Evolutionary conservation across 2,888 invertebrate species (phyloP).

Genomic region (Eilema caniola): DNA sequence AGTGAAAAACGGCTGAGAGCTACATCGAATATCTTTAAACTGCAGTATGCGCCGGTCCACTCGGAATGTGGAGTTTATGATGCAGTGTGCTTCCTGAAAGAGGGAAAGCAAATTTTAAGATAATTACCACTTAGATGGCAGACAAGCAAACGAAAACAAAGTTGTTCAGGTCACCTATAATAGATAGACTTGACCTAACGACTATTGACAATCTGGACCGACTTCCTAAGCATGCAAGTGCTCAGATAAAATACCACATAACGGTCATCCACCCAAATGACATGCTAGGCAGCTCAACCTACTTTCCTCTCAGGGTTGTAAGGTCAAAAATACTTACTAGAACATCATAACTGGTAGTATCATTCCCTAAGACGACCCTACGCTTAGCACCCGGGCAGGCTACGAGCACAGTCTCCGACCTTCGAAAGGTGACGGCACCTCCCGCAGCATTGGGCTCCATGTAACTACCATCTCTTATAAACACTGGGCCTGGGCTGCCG

Average conservation of each 20-base stretch:
- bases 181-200: too few relatives aligned
- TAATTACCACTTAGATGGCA: too few relatives aligned
- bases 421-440: slow-evolving; percentile 60
- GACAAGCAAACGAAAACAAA: too few relatives aligned
- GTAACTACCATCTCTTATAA: slow-evolving; percentile 61
- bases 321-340: slow-evolving; percentile 50
- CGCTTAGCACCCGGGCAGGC: slow-evolving; percentile 69
- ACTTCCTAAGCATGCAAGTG: too few relatives aligned
- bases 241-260: too few relatives aligned
- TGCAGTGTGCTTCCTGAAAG: slow-evolving; percentile 72
- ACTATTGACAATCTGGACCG: too few relatives aligned
- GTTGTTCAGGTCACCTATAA: too few relatives aligned
- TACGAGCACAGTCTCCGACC: slow-evolving; percentile 61
- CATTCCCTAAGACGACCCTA: slow-evolving; percentile 60
- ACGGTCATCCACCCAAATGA: too few relatives aligned
- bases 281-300: too few relatives aligned
- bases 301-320: too few relatives aligned
- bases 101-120: background rate
- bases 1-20: slow-evolving; percentile 58
- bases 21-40: slow-evolving; percentile 69
- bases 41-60: slow-evolving; percentile 63
- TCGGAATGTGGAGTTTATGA: slow-evolving; percentile 62
- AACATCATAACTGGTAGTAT: slow-evolving; percentile 52
- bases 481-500: slow-evolving; percentile 69
- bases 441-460: slow-evolving; percentile 61